Evolutionary conservation across 2,113 vertebrate genomes (phyloP), one percentile per base, ranked within the genome.

Genomic region (Forbesichthys papilliferus): DNA sequence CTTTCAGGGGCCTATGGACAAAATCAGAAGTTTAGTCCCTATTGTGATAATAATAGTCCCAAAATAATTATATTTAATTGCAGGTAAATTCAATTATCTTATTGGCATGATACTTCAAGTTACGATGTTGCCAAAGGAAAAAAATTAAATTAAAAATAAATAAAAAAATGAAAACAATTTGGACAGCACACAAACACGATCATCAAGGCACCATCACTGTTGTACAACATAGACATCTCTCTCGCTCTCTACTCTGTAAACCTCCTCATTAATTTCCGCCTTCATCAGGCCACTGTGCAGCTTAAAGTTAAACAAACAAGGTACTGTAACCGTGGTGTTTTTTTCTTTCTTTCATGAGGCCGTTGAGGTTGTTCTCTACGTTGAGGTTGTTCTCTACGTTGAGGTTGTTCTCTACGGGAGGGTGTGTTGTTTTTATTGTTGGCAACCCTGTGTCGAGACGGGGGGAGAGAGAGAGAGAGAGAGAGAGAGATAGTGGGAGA

Each of bases 191-290:
- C 20, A 20, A 20, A 20, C 20, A 20, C 1, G 20, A 2, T 20
- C 20, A 20, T 20, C 20, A 20, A 20, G 20, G 20, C 20, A 20
- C 20, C 20, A 20, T 20, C 20, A 20, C 20, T 20, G 20, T 20
- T 20, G 20, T 20, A 20, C 20, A 20, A 20, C 20, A 20, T 20
- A 20, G 20, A 20, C 1, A 20, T 49, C 18, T 54, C 51, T n/a
- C 48, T 34, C 20, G 3, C 13, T n/a, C 63, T 65, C 51, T 36
- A 8, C 34, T 46, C 33, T 9, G 1, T 78, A 74, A 65, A 68
- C 66, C 52, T 1, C 67, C 61, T 67, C 53, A 80, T 82, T 78
- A 71, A 71, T 75, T 57, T 16, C 49, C 74, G 64, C 71, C 18
- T 56, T 5, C 16, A 9, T 20, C 20, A 20, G 20, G 54, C 54